Evolutionary conservation across 2,797 vertebrate genomes (phyloP).

Genomic region (Orientallactaga sibirica): DNA sequence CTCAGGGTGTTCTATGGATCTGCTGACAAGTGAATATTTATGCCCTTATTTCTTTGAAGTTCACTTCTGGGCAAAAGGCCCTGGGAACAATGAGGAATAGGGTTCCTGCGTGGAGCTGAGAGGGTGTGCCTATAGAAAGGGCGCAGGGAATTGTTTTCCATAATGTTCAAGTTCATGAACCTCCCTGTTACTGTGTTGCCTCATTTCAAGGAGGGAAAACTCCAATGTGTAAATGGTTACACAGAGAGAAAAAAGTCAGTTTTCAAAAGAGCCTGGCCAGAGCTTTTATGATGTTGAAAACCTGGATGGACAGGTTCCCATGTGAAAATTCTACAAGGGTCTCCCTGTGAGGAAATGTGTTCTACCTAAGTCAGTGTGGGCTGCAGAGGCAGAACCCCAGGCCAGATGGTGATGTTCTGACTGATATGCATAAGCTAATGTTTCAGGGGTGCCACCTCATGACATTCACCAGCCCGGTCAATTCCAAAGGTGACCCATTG

Average conservation of each 20-base stretch:
- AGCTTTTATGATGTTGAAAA: slow-evolving; percentile 16
- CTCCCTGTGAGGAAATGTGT: not conserved
- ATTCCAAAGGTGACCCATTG: slow-evolving; percentile 51
- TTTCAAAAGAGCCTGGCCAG: slow-evolving; percentile 23
- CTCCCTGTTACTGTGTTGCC: slow-evolving; percentile 39
- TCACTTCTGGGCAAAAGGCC: slow-evolving; percentile 57
- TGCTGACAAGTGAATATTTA: slow-evolving; percentile 48
- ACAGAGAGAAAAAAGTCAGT: not conserved
- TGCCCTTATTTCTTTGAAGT: slow-evolving; percentile 66
- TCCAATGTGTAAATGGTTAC: slow-evolving; percentile 36
- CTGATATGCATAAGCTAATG: not conserved
- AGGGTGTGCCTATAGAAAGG: not conserved
- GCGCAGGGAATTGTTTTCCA: not conserved
- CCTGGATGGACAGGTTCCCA: not conserved
- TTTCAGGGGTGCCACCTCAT: slow-evolving; percentile 22
- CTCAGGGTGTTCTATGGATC: not conserved
- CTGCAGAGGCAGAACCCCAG: not conserved
- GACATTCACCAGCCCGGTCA: slow-evolving; percentile 23
- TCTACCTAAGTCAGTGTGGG: not conserved
- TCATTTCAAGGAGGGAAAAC: slow-evolving; percentile 22
- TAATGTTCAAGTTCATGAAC: slow-evolving; percentile 44
- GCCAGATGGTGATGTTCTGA: not conserved
- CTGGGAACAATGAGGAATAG: not conserved
- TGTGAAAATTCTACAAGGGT: not conserved
- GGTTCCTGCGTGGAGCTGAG: not conserved